Percentiles rank a stretch among this genome's conserved stretches.
Conservation (phyloP, 2,888 invertebrate genomes). For the Lapara coniferarum region DNA sequence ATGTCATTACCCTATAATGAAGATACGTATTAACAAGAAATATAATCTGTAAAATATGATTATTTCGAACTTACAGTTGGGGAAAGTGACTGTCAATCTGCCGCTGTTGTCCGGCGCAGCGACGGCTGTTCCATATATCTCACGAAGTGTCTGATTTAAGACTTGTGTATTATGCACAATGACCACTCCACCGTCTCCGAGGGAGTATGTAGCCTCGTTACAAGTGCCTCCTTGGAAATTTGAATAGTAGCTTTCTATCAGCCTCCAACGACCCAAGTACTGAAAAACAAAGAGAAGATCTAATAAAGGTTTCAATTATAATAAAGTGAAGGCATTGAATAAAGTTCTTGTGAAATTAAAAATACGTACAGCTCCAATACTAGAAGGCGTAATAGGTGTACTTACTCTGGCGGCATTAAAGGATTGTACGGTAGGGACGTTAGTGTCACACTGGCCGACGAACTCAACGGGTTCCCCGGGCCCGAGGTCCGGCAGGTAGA, state of each 20-base stretch:
- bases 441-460: constrained; percentile 62
- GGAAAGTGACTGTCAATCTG: constrained; percentile 84
- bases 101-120: constrained; percentile 83
- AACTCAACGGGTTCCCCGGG: constrained; percentile 60
- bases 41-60: not conserved
- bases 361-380: too few species aligned
- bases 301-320: not conserved
- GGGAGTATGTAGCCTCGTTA: constrained; percentile 54
- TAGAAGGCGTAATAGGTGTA: not conserved
- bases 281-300: constrained; percentile 31
- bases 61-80: constrained; percentile 54
- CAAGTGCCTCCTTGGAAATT: constrained; percentile 60
- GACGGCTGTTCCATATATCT: constrained; percentile 54
- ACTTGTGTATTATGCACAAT: constrained; percentile 60
- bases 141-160: constrained; percentile 46
- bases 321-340: too few species aligned
- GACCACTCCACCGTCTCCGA: constrained; percentile 42
- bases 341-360: too few species aligned
- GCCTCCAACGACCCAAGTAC: constrained; percentile 58
- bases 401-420: constrained; percentile 60
- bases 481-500: constrained; percentile 59
- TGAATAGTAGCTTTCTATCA: constrained; percentile 59
- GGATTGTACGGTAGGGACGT: constrained; percentile 54
- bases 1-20: not conserved
- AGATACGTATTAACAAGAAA: not conserved